phyloP scores from a whole-genome alignment of 2,888 invertebrate genomes.

The Ommatoiulus sabulosus region DNA sequence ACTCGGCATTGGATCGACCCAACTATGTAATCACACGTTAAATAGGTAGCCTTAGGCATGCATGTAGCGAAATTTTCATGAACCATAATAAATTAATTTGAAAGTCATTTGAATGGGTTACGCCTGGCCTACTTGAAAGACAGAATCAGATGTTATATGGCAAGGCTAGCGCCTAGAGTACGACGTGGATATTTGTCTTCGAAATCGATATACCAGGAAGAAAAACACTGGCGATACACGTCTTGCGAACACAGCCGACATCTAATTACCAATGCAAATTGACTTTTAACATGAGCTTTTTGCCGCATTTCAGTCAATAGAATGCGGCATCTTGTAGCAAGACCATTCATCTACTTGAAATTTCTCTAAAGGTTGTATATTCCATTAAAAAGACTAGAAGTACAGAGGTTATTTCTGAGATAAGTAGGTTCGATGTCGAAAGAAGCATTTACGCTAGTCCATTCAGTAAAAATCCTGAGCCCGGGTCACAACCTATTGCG shows the following conservation, averaged over 20 bases:
- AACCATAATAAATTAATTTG: background rate
- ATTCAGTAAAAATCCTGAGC: background rate
- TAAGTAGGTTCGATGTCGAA: background rate
- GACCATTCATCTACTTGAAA: background rate
- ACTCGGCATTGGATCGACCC: background rate
- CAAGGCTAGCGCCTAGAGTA: background rate
- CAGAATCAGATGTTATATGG: background rate
- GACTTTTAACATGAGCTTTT: slow-evolving; percentile 47
- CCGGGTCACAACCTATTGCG: background rate
- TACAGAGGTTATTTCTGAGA: background rate
- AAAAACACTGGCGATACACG: slow-evolving; percentile 17
- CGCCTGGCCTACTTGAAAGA: background rate
- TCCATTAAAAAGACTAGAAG: background rate
- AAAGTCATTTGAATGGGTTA: background rate
- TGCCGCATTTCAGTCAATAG: slow-evolving; percentile 26
- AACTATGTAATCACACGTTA: background rate
- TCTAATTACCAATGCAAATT: slow-evolving; percentile 38
- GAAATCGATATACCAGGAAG: background rate
- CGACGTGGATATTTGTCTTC: background rate
- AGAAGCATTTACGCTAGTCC: background rate
- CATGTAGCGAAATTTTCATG: background rate
- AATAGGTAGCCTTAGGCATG: background rate
- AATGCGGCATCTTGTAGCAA: background rate
- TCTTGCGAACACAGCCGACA: slow-evolving; percentile 13
- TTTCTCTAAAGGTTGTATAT: background rate